Evolutionary conservation across 2,113 vertebrate species (phyloP).

Genomic region (Phalacrocorax brasilianus): DNA sequence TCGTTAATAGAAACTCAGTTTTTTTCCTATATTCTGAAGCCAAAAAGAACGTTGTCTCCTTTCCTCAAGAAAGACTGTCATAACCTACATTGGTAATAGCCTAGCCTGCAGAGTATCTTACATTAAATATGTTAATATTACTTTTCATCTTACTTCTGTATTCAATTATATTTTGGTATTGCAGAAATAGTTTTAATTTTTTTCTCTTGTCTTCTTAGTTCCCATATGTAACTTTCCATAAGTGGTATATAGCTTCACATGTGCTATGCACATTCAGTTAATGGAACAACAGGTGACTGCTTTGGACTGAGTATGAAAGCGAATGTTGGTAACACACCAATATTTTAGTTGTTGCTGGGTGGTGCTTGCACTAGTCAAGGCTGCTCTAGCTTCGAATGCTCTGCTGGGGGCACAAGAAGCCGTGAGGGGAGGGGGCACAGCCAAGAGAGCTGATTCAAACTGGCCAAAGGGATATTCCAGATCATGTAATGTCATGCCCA

Average conservation of each 20-base stretch:
- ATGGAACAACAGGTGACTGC: not conserved
- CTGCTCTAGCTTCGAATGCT: too few species aligned
- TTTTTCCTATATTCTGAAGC: not conserved
- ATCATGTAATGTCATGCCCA: too few species aligned
- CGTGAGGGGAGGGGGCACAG: too few species aligned
- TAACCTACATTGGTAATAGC: not conserved
- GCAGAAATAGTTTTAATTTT: not conserved
- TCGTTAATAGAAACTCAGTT: not conserved
- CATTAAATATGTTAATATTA: not conserved
- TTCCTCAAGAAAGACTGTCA: not conserved
- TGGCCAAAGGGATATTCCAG: too few species aligned
- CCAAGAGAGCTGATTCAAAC: too few species aligned
- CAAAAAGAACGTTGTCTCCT: not conserved
- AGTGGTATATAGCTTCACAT: not conserved
- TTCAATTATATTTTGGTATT: not conserved
- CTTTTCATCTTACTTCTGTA: not conserved
- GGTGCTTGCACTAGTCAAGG: too few species aligned
- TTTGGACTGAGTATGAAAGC: too few species aligned
- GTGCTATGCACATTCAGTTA: not conserved
- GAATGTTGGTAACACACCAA: too few species aligned
- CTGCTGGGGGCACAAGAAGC: too few species aligned
- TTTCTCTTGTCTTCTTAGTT: not conserved
- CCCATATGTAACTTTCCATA: not conserved
- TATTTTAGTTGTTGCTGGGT: too few species aligned
- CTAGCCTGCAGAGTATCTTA: not conserved